A percentile compares a stretch with the other conserved stretches of the same genome.
These are phyloP conservation scores for Drosophila fuyamai DNA, from an alignment of 1,140 invertebrate species.

Conservation along the genomic window DNA sequence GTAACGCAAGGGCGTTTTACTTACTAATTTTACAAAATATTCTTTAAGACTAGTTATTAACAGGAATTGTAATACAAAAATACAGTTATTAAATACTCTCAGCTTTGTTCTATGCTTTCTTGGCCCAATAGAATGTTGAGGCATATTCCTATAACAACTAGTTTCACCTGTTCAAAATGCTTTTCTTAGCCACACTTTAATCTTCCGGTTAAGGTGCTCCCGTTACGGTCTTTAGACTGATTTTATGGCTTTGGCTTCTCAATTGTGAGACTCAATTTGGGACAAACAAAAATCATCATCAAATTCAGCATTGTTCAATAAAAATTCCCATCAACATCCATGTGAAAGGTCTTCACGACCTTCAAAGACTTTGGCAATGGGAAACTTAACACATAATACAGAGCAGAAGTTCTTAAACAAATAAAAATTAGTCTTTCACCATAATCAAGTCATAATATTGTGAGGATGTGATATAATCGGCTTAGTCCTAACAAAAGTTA, in stretches of 20 bases:
- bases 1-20: too few species aligned
- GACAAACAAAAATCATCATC: constrained; percentile 29
- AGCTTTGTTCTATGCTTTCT: too few species aligned
- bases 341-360: constrained; percentile 67
- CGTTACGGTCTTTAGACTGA: constrained; percentile 32
- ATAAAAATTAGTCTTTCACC: constrained; percentile 80
- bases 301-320: constrained; percentile 44
- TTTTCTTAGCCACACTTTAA: constrained; percentile 19
- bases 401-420: constrained; percentile 64
- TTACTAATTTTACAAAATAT: too few species aligned
- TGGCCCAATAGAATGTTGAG: neutral
- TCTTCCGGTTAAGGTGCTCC: constrained; percentile 36
- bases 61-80: neutral
- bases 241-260: constrained; percentile 31
- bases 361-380: constrained; percentile 53
- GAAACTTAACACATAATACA: constrained; percentile 80
- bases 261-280: constrained; percentile 35
- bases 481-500: constrained; percentile 43
- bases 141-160: neutral
- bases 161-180: neutral
- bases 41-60: neutral
- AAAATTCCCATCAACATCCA: constrained; percentile 54
- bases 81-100: neutral
- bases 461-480: constrained; percentile 53
- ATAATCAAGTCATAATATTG: constrained; percentile 83